phyloP scores from a whole-genome alignment of 2,888 invertebrate genomes.

The Choreutis nemorana region DNA sequence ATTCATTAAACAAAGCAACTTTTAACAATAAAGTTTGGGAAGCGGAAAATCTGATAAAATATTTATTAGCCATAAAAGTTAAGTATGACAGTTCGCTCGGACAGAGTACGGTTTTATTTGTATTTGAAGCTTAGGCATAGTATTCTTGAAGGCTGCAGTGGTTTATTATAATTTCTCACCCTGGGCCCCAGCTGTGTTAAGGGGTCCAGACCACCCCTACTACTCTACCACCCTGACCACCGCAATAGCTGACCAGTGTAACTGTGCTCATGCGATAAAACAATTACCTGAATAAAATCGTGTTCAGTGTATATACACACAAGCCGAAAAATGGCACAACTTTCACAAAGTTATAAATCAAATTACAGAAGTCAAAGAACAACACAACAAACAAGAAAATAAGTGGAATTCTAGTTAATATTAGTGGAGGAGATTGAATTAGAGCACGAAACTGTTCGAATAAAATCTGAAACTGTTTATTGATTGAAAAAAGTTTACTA shows the following conservation, averaged over 20 bases:
- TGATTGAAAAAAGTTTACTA: no score
- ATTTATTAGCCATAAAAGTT: no score
- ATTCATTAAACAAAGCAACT: no score
- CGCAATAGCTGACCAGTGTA: conserved; percentile 30
- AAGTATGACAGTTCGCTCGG: no score
- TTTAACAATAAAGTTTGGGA: no score
- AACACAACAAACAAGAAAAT: conserved; percentile 7
- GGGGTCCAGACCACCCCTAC: conserved; percentile 20
- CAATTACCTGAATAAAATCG: conserved; percentile 55
- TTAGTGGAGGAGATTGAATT: conserved; percentile 1
- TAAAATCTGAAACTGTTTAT: no score
- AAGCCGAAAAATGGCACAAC: conserved; percentile 22
- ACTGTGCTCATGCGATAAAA: conserved; percentile 61
- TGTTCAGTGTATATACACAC: conserved; percentile 33
- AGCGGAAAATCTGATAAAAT: no score
- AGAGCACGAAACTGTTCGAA: conserved; percentile 1
- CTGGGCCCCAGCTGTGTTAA: conserved; percentile 37
- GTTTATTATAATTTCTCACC: conserved; percentile 51
- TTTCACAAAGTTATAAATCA: conserved; percentile 9
- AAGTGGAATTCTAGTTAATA: conserved; percentile 1
- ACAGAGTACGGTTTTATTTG: no score
- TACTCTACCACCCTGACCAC: conserved; percentile 12
- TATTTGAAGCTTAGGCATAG: no score
- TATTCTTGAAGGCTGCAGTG: conserved; percentile 46
- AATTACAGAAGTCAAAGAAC: conserved; percentile 9